Percentiles rank a stretch among this genome's conserved stretches.
phyloP scores from a whole-genome alignment of 2,797 vertebrate species.

The Danio aesculapii region DNA sequence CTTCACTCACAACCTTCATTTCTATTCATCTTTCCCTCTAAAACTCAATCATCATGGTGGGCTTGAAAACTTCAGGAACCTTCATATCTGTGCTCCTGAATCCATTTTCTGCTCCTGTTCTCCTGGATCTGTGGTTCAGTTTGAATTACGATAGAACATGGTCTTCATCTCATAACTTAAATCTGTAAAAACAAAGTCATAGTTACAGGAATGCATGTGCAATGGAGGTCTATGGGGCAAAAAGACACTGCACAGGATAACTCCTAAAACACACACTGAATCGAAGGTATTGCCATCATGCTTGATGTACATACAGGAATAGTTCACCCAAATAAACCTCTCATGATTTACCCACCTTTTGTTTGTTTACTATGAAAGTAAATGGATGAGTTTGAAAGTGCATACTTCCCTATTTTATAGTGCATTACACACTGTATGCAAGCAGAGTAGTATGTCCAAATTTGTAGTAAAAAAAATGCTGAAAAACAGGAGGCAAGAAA shows the following conservation, averaged over 20 bases:
- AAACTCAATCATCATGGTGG: not conserved
- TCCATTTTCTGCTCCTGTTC: conserved; percentile 2
- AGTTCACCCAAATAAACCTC: too few relatives aligned
- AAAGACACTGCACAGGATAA: not conserved
- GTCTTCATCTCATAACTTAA: not conserved
- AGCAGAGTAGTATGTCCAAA: too few relatives aligned
- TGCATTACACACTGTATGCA: too few relatives aligned
- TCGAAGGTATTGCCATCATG: not conserved
- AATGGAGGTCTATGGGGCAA: not conserved
- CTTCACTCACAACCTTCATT: not conserved
- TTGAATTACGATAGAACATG: not conserved
- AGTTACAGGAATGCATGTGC: not conserved
- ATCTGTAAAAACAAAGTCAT: not conserved
- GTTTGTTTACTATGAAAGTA: too few relatives aligned
- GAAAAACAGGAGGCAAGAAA: too few relatives aligned
- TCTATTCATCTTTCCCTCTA: not conserved
- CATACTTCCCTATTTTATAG: too few relatives aligned
- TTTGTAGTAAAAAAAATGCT: too few relatives aligned
- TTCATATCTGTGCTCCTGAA: not conserved
- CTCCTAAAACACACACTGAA: not conserved
- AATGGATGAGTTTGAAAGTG: too few relatives aligned
- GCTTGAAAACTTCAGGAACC: not conserved
- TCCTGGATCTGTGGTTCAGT: not conserved
- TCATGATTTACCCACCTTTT: too few relatives aligned
- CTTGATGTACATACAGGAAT: not conserved